phyloP scores from a whole-genome alignment of 2,113 vertebrate species.

The Orycteropus afer region DNA sequence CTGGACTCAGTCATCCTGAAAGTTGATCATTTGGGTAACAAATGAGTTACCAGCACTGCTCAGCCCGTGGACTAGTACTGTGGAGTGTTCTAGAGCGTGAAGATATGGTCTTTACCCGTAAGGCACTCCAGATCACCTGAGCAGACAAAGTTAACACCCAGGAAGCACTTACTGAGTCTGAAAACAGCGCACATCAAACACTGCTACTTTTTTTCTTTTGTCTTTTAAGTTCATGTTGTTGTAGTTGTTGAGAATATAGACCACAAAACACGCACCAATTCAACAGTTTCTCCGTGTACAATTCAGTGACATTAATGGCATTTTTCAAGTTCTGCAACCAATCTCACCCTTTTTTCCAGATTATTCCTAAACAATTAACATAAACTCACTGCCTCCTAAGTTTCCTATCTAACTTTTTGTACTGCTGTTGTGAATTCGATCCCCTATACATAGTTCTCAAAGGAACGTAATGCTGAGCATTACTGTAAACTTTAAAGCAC shows the following conservation, averaged over 20 bases:
- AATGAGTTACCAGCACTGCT: background rate
- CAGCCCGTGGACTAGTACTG: background rate
- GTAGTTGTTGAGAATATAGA: background rate
- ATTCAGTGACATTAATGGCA: background rate
- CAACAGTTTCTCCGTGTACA: background rate
- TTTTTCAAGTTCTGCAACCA: background rate
- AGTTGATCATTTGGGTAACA: background rate
- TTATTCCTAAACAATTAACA: background rate
- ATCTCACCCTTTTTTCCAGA: background rate
- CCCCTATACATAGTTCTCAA: background rate
- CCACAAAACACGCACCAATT: background rate
- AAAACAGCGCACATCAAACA: background rate
- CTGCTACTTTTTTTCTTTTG: background rate
- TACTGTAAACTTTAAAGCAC: background rate
- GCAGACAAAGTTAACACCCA: background rate
- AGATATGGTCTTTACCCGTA: background rate
- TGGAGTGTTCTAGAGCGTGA: too few species aligned
- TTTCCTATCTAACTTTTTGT: background rate
- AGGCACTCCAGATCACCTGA: background rate
- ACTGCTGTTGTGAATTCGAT: background rate
- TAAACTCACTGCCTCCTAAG: background rate
- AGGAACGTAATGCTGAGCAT: background rate
- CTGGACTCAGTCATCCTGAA: background rate
- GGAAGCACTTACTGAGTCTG: background rate
- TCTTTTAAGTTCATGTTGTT: background rate